phyloP scores from a whole-genome alignment of 2,888 invertebrate species.

The Drosophila recens region DNA sequence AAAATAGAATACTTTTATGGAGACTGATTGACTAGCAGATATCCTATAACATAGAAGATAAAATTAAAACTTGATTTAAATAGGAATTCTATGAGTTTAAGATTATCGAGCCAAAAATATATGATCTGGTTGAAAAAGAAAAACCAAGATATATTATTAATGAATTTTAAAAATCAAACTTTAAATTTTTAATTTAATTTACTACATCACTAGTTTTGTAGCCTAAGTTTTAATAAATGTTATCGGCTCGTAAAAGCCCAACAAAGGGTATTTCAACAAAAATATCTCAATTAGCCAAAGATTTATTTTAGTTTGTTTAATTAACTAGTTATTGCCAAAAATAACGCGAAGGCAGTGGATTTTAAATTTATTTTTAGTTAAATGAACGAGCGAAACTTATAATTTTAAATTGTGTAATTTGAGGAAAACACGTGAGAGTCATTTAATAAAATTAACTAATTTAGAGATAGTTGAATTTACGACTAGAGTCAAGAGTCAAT shows the following conservation, averaged over 20 bases:
- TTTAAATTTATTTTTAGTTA: slow-evolving; percentile 3
- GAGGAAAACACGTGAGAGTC: neutral
- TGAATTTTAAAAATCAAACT: no score
- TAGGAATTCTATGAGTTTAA: neutral
- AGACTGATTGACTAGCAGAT: neutral
- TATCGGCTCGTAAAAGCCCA: neutral
- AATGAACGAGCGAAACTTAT: neutral
- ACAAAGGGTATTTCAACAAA: neutral
- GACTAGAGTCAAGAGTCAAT: slow-evolving; percentile 7
- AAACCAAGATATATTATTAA: no score
- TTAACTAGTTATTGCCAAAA: slow-evolving; percentile 1
- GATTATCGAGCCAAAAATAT: no score
- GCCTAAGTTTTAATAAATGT: neutral
- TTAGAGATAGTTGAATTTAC: slow-evolving; percentile 3
- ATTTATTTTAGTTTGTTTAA: slow-evolving; percentile 6
- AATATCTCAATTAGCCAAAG: neutral
- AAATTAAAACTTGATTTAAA: neutral
- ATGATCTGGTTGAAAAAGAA: no score
- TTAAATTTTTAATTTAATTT: no score
- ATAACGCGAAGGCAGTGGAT: neutral
- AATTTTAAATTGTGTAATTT: neutral
- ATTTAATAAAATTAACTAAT: slow-evolving; percentile 7
- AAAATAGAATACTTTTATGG: neutral
- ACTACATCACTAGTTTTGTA: neutral
- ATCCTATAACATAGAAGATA: neutral